Base-by-base conservation (phyloP, 2,888 invertebrate genomes). In the Agrotis puta region DNA sequence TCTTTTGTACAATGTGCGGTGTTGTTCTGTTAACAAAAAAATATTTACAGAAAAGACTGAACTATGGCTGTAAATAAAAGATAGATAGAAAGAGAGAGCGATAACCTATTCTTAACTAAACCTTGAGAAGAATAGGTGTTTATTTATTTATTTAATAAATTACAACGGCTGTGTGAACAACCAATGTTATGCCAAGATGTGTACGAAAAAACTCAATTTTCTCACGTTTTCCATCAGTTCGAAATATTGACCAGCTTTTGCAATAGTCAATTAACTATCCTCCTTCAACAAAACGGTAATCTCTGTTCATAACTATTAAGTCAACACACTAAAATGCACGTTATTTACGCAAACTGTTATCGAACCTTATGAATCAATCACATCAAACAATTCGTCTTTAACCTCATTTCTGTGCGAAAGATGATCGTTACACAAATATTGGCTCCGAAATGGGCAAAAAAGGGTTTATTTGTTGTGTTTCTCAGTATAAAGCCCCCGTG, bases 281-380 rank as follows among this genome's bases (percentile, higher is more conserved):
- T 75, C 72, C 27, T 70, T 77, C 69, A 82, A 81, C 70, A 74
- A 79, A 82, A 77, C 74, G 66, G 77, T 77, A 79, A 77, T 80
- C 53, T 70, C 45, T 77, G 76, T 79, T 85, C 76, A 61, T 75
- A 76, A 70, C 59, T 50, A 20, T 54, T 56, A 75, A 59, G 54
- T 59, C 61, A 76, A 82, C 78, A 82, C 77, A 79, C 78, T 84
- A 83, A 85, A 85, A 81, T 72, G 65, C 58, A 70, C 61, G 51
- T 74, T 86, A 79, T 89, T 89, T 86, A 74, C 83, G 62, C 53
- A 75, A 74, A 72, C 67, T 39, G 82, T 90, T 89, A 87, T 81
- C 87, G 66, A 64, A 72, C 72, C 75, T 81, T 83, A 83, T 83
- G 75, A 82, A 86, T 87, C 84, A 77, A 85, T 78, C 71, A 79